A percentile compares a stretch with the other conserved stretches of the same genome.
Conservation (phyloP, 2,888 invertebrate genomes). For the Parnassius mnemosyne region DNA sequence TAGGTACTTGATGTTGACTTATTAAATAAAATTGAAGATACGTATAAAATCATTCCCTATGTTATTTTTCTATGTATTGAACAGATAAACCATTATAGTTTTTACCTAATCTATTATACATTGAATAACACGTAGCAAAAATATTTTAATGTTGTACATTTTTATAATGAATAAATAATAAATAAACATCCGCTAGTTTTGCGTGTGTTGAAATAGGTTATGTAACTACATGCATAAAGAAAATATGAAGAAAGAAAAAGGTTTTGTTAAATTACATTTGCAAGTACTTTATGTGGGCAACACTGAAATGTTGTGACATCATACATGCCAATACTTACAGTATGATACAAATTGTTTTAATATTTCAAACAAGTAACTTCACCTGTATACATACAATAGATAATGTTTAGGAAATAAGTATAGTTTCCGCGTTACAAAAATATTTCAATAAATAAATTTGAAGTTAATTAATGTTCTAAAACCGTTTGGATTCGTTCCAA, state of each 20-base stretch:
- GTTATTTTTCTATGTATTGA: slow-evolving; percentile 23
- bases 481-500: neutral
- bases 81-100: slow-evolving; percentile 22
- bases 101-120: slow-evolving; percentile 19
- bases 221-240: slow-evolving; percentile 4
- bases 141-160: slow-evolving; percentile 24
- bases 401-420: no score
- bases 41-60: slow-evolving; percentile 22
- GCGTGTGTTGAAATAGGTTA: slow-evolving; percentile 17
- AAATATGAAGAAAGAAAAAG: neutral
- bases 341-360: slow-evolving; percentile 1
- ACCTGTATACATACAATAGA: no score
- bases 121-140: slow-evolving; percentile 5
- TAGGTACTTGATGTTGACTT: neutral
- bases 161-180: slow-evolving; percentile 18
- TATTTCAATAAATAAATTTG: no score
- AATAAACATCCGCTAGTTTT: slow-evolving; percentile 16
- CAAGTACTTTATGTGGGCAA: neutral
- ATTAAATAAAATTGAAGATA: slow-evolving; percentile 3
- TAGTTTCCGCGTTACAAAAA: no score
- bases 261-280: slow-evolving; percentile 7
- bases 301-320: neutral
- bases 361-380: neutral
- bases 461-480: no score
- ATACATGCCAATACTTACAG: neutral